Evolutionary conservation across 2,888 invertebrate species (phyloP).

Genomic region (Bugulina stolonifera): DNA sequence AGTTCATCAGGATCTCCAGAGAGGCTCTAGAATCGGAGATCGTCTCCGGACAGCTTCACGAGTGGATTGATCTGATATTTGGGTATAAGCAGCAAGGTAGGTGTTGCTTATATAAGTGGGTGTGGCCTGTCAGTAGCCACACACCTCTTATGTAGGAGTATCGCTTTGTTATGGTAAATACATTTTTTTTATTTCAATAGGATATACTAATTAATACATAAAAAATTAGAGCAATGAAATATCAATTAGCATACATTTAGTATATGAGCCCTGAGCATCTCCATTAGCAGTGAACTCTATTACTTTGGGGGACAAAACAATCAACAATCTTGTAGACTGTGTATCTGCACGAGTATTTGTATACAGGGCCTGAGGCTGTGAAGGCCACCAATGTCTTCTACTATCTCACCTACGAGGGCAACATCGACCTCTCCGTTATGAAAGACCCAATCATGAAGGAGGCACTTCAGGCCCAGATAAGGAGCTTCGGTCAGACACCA

Average conservation of each 20-base stretch:
- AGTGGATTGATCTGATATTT: constrained; percentile 99
- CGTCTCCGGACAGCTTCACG: constrained; percentile 97
- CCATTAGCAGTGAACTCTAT: too few relatives aligned
- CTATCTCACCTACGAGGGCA: constrained; percentile 97
- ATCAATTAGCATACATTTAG: too few relatives aligned
- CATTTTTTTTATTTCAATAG: too few relatives aligned
- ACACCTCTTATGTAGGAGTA: too few relatives aligned
- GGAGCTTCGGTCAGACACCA: constrained; percentile 97
- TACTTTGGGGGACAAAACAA: too few relatives aligned
- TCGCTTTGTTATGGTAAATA: too few relatives aligned
- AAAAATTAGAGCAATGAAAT: too few relatives aligned
- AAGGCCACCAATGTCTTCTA: constrained; percentile 98
- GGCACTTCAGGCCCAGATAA: constrained; percentile 67
- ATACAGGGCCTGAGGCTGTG: constrained; percentile 83
- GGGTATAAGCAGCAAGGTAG: constrained; percentile 95
- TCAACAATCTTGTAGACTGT: too few relatives aligned
- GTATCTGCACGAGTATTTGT: neutral
- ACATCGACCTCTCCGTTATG: constrained; percentile 83
- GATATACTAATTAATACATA: too few relatives aligned
- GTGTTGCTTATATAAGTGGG: constrained; percentile 34
- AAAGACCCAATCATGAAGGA: constrained; percentile 63
- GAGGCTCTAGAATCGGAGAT: constrained; percentile 98
- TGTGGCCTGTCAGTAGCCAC: too few relatives aligned
- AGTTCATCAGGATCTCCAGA: constrained; percentile 93
- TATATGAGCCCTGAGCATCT: too few relatives aligned